Percentiles rank a stretch among this genome's conserved stretches.
Evolutionary conservation across 2,888 invertebrate genomes (phyloP).

Genomic region (Drosophila infuscata): DNA sequence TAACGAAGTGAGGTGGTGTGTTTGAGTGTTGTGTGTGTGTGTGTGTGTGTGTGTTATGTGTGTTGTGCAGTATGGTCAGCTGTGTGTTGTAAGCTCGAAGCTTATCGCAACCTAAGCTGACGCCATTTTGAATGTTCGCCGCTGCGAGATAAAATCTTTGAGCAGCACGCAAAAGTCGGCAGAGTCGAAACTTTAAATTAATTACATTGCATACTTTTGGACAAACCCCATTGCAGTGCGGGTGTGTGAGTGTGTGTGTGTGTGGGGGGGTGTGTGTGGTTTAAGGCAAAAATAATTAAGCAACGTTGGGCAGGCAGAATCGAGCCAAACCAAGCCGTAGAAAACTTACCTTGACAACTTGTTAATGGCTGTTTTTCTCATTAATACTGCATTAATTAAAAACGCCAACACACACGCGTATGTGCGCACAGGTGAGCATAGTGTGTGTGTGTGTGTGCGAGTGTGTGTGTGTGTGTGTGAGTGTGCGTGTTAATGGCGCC

Average conservation of each 20-base stretch:
- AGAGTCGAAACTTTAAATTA: slow-evolving; percentile 71
- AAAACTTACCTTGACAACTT: slow-evolving; percentile 85
- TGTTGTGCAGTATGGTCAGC: slow-evolving; percentile 35
- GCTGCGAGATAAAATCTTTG: slow-evolving; percentile 58
- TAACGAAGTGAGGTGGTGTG: slow-evolving; percentile 36
- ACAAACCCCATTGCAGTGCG: slow-evolving; percentile 3
- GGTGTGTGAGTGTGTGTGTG: slow-evolving; percentile 26
- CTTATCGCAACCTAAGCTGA: slow-evolving; percentile 68
- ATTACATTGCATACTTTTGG: slow-evolving; percentile 54
- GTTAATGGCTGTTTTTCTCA: slow-evolving; percentile 85
- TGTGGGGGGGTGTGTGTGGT: slow-evolving; percentile 14
- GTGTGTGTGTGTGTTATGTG: slow-evolving; percentile 8
- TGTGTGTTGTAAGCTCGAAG: slow-evolving; percentile 39
- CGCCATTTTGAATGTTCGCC: slow-evolving; percentile 66
- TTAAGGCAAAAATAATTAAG: slow-evolving; percentile 70
- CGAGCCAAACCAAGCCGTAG: slow-evolving; percentile 22
- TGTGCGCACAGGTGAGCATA: slow-evolving; percentile 10
- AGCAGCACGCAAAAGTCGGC: slow-evolving; percentile 49
- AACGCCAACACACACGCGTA: slow-evolving; percentile 52
- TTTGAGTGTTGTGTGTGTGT: not conserved
- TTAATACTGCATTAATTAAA: slow-evolving; percentile 84
- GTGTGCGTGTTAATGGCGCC: slow-evolving; percentile 55
- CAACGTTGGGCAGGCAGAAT: slow-evolving; percentile 37
- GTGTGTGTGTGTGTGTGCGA: slow-evolving; percentile 20
- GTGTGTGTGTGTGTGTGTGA: slow-evolving; percentile 37